phyloP scores from a whole-genome alignment of 2,113 vertebrate genomes.

The Platichthys stellatus region DNA sequence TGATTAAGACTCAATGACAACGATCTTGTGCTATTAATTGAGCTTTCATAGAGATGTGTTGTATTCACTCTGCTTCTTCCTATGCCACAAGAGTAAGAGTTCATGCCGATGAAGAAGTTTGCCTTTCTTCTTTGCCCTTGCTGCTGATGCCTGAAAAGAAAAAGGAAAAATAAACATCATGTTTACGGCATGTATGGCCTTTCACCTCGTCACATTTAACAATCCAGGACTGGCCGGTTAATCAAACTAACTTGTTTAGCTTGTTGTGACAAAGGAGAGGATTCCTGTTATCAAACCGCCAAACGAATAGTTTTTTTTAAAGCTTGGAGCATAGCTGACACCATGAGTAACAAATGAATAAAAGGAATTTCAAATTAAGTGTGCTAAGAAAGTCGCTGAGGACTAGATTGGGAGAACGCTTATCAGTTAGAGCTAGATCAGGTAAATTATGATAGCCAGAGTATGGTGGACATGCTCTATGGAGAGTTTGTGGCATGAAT shows the following conservation, averaged over 20 bases:
- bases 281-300: too few relatives aligned
- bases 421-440: background rate
- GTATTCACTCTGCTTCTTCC: conserved; percentile 90
- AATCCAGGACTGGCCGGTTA: too few relatives aligned
- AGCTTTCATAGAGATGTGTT: background rate
- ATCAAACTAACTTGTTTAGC: too few relatives aligned
- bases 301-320: too few relatives aligned
- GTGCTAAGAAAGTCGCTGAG: background rate
- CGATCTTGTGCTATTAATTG: background rate
- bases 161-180: background rate
- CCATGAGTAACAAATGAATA: background rate
- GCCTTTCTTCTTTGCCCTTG: conserved; percentile 89
- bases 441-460: background rate
- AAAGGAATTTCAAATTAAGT: background rate
- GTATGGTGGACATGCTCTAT: background rate
- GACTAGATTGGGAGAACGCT: background rate
- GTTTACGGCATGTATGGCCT: background rate
- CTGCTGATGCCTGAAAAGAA: conserved; percentile 85
- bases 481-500: background rate
- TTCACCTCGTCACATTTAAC: too few relatives aligned
- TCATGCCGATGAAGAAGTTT: conserved; percentile 86
- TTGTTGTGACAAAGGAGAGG: background rate
- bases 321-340: background rate
- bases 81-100: conserved; percentile 88
- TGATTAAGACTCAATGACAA: background rate